Percentiles rank a stretch among this genome's conserved stretches.
Conservation (phyloP, 2,113 vertebrate species). For the Thinocorus orbignyianus region DNA sequence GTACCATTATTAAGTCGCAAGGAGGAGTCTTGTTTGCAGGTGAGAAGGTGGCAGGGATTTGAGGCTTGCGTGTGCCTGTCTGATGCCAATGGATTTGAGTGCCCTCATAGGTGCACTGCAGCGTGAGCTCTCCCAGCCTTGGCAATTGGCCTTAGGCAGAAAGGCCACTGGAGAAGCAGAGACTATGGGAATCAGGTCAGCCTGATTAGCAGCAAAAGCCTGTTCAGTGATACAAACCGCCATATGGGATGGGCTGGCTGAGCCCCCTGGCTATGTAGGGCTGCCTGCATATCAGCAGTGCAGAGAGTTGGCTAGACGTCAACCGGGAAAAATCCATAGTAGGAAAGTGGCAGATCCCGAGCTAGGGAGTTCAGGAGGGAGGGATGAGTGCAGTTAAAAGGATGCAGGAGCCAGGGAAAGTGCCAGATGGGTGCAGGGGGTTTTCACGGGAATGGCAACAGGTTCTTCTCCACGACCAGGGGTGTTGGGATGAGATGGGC, state of each 20-base stretch:
- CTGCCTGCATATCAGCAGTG: not conserved
- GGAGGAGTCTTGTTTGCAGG: not conserved
- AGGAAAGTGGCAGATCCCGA: not conserved
- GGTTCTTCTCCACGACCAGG: not conserved
- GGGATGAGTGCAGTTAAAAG: not conserved
- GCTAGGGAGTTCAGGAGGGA: not conserved
- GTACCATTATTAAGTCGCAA: not conserved
- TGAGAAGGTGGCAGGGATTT: not conserved
- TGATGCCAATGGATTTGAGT: not conserved
- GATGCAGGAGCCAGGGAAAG: not conserved
- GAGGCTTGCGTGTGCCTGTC: not conserved
- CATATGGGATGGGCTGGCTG: not conserved
- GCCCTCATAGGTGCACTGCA: not conserved
- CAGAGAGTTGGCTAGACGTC: not conserved
- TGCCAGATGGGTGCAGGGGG: not conserved
- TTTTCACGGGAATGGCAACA: fast-evolving
- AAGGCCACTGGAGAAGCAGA: not conserved
- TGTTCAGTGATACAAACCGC: not conserved
- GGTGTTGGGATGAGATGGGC: not conserved
- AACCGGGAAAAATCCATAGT: not conserved
- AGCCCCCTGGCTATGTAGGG: not conserved
- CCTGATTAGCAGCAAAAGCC: not conserved
- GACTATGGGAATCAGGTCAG: conserved; percentile 12
- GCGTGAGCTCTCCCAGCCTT: not conserved
- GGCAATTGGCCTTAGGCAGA: not conserved